phyloP scores from a whole-genome alignment of 2,797 vertebrate species.

The Merluccius polli region DNA sequence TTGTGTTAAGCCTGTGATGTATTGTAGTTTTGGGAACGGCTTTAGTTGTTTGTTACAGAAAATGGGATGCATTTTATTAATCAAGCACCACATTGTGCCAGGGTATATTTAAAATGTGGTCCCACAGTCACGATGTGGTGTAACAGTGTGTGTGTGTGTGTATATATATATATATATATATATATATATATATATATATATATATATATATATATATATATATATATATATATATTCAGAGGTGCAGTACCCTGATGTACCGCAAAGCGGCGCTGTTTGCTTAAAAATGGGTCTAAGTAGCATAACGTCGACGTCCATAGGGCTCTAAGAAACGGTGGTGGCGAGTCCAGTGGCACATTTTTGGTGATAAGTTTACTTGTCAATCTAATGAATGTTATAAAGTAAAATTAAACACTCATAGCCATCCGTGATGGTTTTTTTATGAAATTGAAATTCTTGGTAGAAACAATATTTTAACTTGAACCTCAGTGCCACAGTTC shows the following conservation, averaged over 20 bases:
- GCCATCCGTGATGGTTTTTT: no score
- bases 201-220: no score
- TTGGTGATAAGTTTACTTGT: background rate
- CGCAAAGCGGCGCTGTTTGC: slow-evolving; percentile 68
- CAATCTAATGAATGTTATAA: background rate
- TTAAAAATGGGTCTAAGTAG: slow-evolving; percentile 39
- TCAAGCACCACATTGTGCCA: slow-evolving; percentile 39
- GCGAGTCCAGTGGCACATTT: background rate
- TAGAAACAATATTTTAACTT: no score
- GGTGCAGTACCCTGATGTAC: slow-evolving; percentile 27
- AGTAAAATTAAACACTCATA: background rate
- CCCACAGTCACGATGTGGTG: background rate
- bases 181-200: no score
- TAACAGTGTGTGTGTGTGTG: no score
- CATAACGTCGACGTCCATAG: background rate
- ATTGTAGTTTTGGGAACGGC: slow-evolving; percentile 45
- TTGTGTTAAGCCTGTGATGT: slow-evolving; percentile 62
- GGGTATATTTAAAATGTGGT: background rate
- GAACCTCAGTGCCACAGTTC: no score
- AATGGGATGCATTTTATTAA: slow-evolving; percentile 47
- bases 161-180: no score
- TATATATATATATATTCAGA: background rate
- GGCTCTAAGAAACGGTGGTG: background rate
- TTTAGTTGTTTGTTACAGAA: slow-evolving; percentile 51
- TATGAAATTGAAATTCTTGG: background rate